Base-by-base conservation (phyloP, 2,888 invertebrate genomes). In the Panorpa germanica region DNA sequence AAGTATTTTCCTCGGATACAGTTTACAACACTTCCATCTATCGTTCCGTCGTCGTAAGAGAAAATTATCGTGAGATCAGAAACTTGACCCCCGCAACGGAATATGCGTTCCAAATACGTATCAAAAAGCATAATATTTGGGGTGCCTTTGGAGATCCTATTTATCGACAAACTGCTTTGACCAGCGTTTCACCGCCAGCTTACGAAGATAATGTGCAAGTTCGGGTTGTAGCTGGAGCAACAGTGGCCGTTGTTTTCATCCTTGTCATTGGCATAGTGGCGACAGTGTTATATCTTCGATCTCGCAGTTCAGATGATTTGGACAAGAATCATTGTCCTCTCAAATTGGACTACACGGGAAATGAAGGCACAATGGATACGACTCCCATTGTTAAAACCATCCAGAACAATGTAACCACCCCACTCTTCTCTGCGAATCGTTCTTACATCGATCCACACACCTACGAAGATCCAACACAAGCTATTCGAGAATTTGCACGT, bases 401-500 rank as follows among this genome's bases (percentile, higher is more conserved):
- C 33, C 52, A 51, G 40, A 49, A 50, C 32, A 53, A 54, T 47
- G 53, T 93, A 66, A 93, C 93, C 16, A 91, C 93, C 31, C 95
- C 96, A 19, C 60, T 96, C 37, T 96, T 96, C 57, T 88, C 90
- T 26, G 70, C 72, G 12, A 81, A 82, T 24, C 65, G 86, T 35
- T 86, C 86, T 16, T 98, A 98, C 54, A 90, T 98, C 33, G 98
- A 98, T 57, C 96, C 98, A 8, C 95, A 95, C 51, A 96, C 96
- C 0, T 98, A 98, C 52, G 98, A 98, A 59, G 96, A 98, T 55
- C 96, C 96, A 3, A 93, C 93, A 55, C 91, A 95, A 55, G 96
- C 96, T 3, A 90, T 99, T 4, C 63, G 88, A 39, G 96, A 96
- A 55, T 98, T 98, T 53, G 93, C 98, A 1, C 66, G 91, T 34